A percentile compares a stretch with the other conserved stretches of the same genome.
Evolutionary conservation across 2,888 invertebrate genomes (phyloP).

Genomic region (Cabera pusaria): DNA sequence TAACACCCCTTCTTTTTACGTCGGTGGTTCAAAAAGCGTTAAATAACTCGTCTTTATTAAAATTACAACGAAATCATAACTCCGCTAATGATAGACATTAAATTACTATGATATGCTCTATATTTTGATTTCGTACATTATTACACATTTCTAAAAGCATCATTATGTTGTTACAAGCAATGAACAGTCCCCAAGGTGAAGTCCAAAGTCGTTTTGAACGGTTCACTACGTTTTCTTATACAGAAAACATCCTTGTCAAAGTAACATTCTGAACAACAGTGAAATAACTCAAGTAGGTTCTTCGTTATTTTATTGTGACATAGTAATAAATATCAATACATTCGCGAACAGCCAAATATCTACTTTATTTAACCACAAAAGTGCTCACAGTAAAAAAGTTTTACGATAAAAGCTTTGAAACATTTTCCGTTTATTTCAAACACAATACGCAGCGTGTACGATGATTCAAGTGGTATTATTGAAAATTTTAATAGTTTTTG

Average conservation of each 20-base stretch:
- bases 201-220: slow-evolving; percentile 7
- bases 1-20: too few species aligned
- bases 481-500: slow-evolving; percentile 7
- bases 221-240: too few species aligned
- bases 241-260: slow-evolving; percentile 7
- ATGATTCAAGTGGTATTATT: slow-evolving; percentile 19
- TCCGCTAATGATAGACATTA: too few species aligned
- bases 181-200: slow-evolving; percentile 7
- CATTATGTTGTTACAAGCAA: slow-evolving; percentile 8
- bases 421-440: slow-evolving; percentile 39
- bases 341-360: slow-evolving; percentile 12
- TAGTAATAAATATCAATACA: slow-evolving; percentile 3
- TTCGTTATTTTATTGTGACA: slow-evolving; percentile 5
- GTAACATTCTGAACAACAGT: background rate
- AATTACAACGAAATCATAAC: too few species aligned
- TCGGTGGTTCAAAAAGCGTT: too few species aligned
- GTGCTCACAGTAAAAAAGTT: slow-evolving; percentile 42
- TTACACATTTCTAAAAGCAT: background rate
- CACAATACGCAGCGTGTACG: slow-evolving; percentile 6
- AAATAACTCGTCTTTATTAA: too few species aligned
- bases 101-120: too few species aligned
- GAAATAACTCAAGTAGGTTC: background rate
- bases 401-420: slow-evolving; percentile 47
- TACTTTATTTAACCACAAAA: slow-evolving; percentile 31
- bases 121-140: background rate